Evolutionary conservation across 2,888 invertebrate genomes (phyloP), one percentile per base, ranked within the genome.

Genomic region (Fabriciana adippe): DNA sequence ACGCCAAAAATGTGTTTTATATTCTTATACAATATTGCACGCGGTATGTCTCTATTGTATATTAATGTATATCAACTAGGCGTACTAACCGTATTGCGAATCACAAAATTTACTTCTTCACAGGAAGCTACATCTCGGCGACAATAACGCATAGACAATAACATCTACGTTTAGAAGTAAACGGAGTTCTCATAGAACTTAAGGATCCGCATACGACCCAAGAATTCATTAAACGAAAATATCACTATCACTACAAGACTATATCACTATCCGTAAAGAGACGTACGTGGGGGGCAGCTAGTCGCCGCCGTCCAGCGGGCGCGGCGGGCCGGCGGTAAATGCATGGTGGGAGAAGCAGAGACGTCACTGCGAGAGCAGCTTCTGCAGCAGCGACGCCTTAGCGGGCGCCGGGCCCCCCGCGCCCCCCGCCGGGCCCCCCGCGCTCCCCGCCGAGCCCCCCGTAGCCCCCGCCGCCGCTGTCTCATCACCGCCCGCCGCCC

Each of bases 331-430:
- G 85, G 79, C 78, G 77, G 81, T 90, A 90, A 90, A 90, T 89
- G 90, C 90, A 88, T 82, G 77, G 74, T 78, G 81, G 70, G 72
- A 65, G 75, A 65, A 54, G 63, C 61, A 73, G 68, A 64, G 48
- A 69, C 73, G 75, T 95, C 94, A 95, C 94, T 97, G 97, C 79
- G 97, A 97, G 84, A 97, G 93, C 85, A 97, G 94, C 92, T 97
- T 96, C 93, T 97, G 97, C 81, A 97, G 94, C 87, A 97, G 93
- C 85, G 97, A 97, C 79, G 96, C 96, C 87, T 95, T 95, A 91
- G 95, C 77, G 74, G 51, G 78, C 72, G 73, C 78, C 74, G 68
- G 73, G 59, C 68, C 71, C 56, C 54, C 72, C 68, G 64, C 71
- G 69, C 69, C 69, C 72, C 67, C 75, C 73, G 54, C 78, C 73